These are phyloP conservation scores for Nesogale talazaci DNA, from an alignment of 2,113 vertebrate genomes.

Conservation along the genomic window DNA sequence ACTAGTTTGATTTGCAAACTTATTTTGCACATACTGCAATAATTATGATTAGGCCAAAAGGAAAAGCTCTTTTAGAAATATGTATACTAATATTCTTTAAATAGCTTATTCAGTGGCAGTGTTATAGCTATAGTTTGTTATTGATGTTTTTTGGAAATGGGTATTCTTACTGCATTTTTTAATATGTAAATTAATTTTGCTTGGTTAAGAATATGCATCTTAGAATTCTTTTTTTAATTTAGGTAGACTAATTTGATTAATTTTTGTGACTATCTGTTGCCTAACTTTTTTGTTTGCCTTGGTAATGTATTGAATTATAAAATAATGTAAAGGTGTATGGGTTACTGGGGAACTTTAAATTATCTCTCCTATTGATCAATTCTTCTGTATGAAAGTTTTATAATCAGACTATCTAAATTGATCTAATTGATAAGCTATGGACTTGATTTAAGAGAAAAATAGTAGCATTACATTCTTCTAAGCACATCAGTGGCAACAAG, in stretches of 20 bases:
- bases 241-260: constrained; percentile 36
- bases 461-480: constrained; percentile 49
- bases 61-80: constrained; percentile 52
- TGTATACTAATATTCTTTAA: constrained; percentile 37
- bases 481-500: constrained; percentile 54
- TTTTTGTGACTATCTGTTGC: constrained; percentile 18
- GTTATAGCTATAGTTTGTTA: constrained; percentile 12
- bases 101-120: constrained; percentile 47
- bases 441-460: constrained; percentile 57
- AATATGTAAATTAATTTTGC: constrained; percentile 56
- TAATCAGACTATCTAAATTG: constrained; percentile 21
- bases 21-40: too few species aligned
- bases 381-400: constrained; percentile 42
- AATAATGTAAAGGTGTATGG: background rate
- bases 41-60: background rate
- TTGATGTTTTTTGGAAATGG: constrained; percentile 50
- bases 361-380: constrained; percentile 12
- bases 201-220: constrained; percentile 25
- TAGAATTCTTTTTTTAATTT: constrained; percentile 40
- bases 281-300: background rate
- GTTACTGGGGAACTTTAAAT: constrained; percentile 36
- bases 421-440: constrained; percentile 38
- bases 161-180: constrained; percentile 27
- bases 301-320: constrained; percentile 51
- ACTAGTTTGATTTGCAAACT: background rate